Base-by-base conservation (phyloP, 1,140 invertebrate species). In the Dendrolimus punctatus region DNA sequence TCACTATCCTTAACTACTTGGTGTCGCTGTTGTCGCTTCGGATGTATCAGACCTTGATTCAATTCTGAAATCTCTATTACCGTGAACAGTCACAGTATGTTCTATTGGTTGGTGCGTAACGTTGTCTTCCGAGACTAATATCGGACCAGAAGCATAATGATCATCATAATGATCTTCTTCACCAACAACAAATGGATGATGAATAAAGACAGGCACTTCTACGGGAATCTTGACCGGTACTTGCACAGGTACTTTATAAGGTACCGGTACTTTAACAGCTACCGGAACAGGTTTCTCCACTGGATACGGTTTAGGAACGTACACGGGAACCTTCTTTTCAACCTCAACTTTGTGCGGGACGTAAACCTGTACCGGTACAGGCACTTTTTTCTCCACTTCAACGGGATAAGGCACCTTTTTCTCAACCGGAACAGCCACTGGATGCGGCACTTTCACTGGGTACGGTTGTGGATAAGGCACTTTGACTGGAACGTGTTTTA, bases 241-340 rank as follows among this genome's bases (percentile, higher is more conserved):
- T 61, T 76, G 77, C 8, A 86, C 74, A 0, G 90, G 91, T 2
- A 89, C 86, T 64, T 80, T 82, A 2, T 88, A 85, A 6, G 81
- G 80, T 63, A 86, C 87, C 4, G 88, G 87, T 8, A 89, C 87
- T 62, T 80, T 89, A 46, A 92, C 91, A 0, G 88, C 88, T 50
- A 88, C 86, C 0, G 91, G 91, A 4, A 92, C 88, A 38, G 88
- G 89, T 67, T 92, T 93, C 63, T 93, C 91, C 0, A 93, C 87
- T 0, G 91, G 88, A 64, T 90, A 91, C n/a, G 90, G 91, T 10
- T 89, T 90, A 0, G 88, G 88, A 4, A 89, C 64, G 52, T 84
- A 82, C 46, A 87, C 73, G 1, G 90, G 91, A 4, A 91, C 88
- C 65, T 88, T 90, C 67, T 90, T 91, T 58, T 92, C 91, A 0